These are phyloP conservation scores for Xestia ashworthii DNA, from an alignment of 2,888 invertebrate species.

Conservation along the genomic window DNA sequence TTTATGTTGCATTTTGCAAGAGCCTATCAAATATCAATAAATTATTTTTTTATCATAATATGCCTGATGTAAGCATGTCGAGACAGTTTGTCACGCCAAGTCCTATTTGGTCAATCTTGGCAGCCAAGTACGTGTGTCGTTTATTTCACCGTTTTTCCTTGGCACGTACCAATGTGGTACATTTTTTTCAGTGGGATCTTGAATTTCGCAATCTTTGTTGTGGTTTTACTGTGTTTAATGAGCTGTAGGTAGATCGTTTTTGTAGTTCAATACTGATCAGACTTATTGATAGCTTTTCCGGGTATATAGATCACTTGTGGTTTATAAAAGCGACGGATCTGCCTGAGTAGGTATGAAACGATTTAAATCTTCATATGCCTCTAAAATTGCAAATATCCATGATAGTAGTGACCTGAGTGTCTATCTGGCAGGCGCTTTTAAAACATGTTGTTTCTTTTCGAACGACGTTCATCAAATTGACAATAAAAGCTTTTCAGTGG, in stretches of 20 bases:
- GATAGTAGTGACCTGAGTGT: not conserved
- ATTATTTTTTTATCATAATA: constrained; percentile 51
- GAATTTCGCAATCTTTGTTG: constrained; percentile 64
- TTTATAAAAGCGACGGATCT: not conserved
- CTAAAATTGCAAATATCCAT: not conserved
- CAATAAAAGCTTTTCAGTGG: not conserved
- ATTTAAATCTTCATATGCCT: not conserved
- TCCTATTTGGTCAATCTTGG: constrained; percentile 71
- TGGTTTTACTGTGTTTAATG: constrained; percentile 63
- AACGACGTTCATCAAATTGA: not conserved
- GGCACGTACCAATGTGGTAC: constrained; percentile 69
- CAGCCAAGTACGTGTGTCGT: constrained; percentile 69
- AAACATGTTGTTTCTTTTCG: too few relatives aligned
- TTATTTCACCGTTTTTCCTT: constrained; percentile 72
- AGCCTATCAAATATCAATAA: constrained; percentile 48
- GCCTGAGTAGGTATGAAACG: not conserved
- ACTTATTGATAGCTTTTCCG: constrained; percentile 25
- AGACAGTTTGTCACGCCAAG: constrained; percentile 51
- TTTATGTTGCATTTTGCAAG: constrained; percentile 35
- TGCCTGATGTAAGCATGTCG: constrained; percentile 48
- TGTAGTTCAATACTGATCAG: constrained; percentile 35
- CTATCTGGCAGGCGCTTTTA: too few relatives aligned
- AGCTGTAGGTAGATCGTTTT: constrained; percentile 65
- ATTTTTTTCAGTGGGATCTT: constrained; percentile 73
- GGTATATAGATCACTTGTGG: not conserved